Conservation (phyloP, 2,888 invertebrate species). For the Nephrotoma appendiculata region DNA sequence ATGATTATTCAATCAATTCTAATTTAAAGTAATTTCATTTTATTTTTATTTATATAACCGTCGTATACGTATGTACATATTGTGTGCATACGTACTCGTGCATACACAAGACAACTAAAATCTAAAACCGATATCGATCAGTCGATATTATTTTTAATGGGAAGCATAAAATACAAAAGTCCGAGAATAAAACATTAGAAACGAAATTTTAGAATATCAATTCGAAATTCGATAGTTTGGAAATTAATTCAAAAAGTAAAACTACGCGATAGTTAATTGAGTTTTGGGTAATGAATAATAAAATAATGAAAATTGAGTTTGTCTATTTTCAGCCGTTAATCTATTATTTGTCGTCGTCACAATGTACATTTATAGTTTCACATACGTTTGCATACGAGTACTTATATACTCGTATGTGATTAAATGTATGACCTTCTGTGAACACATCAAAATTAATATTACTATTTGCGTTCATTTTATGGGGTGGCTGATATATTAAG, state of each 20-base stretch:
- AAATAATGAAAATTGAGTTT: neutral
- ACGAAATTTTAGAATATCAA: neutral
- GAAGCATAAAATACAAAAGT: neutral
- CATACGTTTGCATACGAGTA: neutral
- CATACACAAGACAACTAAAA: neutral
- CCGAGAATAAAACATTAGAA: neutral
- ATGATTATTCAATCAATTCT: neutral
- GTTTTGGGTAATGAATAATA: neutral
- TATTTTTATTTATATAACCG: neutral
- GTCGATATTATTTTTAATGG: neutral
- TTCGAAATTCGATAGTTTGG: neutral
- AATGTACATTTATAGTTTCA: neutral
- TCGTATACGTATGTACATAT: too few relatives aligned
- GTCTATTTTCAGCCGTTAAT: neutral
- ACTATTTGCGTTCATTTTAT: neutral
- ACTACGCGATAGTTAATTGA: neutral
- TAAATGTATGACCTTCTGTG: neutral
- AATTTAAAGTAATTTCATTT: neutral
- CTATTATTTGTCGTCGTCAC: neutral
- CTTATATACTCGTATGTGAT: neutral
- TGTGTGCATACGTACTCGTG: neutral
- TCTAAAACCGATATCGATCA: neutral
- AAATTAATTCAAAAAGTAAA: neutral
- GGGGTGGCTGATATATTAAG: neutral
- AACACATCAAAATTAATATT: neutral